Percentiles rank a stretch among this genome's conserved stretches.
Conservation (phyloP, 2,113 vertebrate species). For the Apodemus speciosus region DNA sequence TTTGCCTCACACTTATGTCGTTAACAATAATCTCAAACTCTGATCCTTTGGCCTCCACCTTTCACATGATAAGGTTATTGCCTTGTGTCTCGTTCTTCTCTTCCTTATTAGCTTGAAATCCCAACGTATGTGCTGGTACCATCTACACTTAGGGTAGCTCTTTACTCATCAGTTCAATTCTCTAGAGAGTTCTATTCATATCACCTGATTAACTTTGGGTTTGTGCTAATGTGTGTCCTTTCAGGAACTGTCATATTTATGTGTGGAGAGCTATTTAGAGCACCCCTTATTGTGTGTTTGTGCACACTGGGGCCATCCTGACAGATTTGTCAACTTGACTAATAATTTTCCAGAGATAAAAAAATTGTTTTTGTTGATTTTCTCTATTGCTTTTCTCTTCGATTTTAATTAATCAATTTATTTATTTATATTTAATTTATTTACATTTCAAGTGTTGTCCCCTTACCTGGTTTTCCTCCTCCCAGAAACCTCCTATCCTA, state of each 20-base stretch:
- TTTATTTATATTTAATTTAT: too few species aligned
- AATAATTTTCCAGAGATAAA: neutral
- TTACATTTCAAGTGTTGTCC: too few species aligned
- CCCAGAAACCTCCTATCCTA: too few species aligned
- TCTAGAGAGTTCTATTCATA: neutral
- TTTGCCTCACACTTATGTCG: neutral
- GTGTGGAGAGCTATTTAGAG: neutral
- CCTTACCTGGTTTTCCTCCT: too few species aligned
- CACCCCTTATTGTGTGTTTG: neutral
- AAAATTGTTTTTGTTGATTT: neutral
- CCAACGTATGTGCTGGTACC: neutral
- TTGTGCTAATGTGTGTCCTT: neutral
- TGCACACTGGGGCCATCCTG: neutral
- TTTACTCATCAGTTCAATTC: neutral
- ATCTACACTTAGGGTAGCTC: neutral
- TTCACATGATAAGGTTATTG: neutral
- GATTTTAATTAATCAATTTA: neutral
- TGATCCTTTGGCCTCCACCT: neutral
- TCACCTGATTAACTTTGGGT: neutral
- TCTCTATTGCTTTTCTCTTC: neutral
- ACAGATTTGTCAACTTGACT: neutral
- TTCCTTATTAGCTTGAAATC: neutral
- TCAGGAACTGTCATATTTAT: neutral
- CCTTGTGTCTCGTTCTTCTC: neutral
- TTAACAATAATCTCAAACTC: neutral